Percentiles rank a stretch among this genome's conserved stretches.
Conservation (phyloP, 2,113 vertebrate species). For the Atlantisia rogersi region DNA sequence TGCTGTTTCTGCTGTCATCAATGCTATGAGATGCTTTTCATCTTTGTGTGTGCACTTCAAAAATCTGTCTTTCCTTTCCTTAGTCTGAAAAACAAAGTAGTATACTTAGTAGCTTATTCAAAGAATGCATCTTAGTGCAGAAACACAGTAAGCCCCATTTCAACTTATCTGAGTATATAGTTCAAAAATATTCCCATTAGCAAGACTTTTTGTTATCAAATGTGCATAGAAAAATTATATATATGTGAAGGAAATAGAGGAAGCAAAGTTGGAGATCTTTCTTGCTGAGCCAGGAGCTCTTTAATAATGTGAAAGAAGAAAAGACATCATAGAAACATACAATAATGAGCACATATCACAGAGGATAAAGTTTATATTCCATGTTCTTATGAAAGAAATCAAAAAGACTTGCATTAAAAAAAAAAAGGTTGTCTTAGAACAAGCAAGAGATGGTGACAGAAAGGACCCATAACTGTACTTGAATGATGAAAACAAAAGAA, state of each 20-base stretch:
- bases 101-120: not conserved
- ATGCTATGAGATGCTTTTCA: not conserved
- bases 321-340: not conserved
- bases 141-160: not conserved
- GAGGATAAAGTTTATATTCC: not conserved
- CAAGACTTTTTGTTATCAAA: not conserved
- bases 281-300: not conserved
- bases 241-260: not conserved
- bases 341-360: not conserved
- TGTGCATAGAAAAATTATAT: not conserved
- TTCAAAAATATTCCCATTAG: not conserved
- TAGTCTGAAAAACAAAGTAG: not conserved
- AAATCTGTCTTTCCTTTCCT: not conserved
- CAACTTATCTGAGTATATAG: not conserved
- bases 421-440: not conserved
- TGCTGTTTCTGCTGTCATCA: not conserved
- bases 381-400: not conserved
- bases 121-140: not conserved
- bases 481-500: not conserved
- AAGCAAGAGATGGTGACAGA: not conserved
- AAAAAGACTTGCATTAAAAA: not conserved
- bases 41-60: not conserved
- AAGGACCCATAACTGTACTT: not conserved
- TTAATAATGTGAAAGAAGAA: constrained; percentile 10
- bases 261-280: not conserved